Evolutionary conservation across 35 echinoderm and acorn worm species (phyloP), one percentile per base, ranked within the genome.

Genomic region (Holothuria glaberrima): DNA sequence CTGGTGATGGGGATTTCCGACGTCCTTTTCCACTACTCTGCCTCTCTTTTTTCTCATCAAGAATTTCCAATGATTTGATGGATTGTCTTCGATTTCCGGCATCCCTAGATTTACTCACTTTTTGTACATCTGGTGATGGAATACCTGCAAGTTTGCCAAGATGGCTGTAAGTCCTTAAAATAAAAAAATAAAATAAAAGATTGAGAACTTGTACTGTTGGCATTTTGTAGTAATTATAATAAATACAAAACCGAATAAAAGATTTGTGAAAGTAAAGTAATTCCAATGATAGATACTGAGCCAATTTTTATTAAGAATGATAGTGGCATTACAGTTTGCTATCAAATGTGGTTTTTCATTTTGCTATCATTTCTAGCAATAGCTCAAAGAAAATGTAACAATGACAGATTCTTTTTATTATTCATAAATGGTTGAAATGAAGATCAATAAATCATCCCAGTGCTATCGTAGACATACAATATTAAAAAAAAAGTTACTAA

Each of bases 121-220:
- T 68, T 36, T 80, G 30, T 18, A 78, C 83, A 20, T 88, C 84
- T 0, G 93, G 89, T 12, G 93, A 60, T 22, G 85, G 48, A 34
- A 90, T 78, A 29, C 93, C 93, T 4, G 93, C 90, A 19, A 95
- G 83, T 52, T 91, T 88, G 21, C 89, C 60, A 5, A 95, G 90
- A 58, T 91, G 90, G 22, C 45, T 89, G 77, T 95, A 95, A 36
- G 90, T 70, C 66, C 93, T 94, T 20, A 9, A 61, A 87, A 29
- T n/a, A 25, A 14, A 12, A 26, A 82, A 58, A 30, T 29, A n/a
- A 80, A 48, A 25, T 50, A 19, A 32, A 58, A 59, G 25, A 48
- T 4, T 78, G 20, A 17, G 24, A 69, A 9, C 62, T 12, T 65
- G 28, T 25, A 66, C 21, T 66, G 28, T 21, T 17, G 66, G 25